Conservation (phyloP, 2,113 vertebrate genomes). For the Phodopus roborovskii region DNA sequence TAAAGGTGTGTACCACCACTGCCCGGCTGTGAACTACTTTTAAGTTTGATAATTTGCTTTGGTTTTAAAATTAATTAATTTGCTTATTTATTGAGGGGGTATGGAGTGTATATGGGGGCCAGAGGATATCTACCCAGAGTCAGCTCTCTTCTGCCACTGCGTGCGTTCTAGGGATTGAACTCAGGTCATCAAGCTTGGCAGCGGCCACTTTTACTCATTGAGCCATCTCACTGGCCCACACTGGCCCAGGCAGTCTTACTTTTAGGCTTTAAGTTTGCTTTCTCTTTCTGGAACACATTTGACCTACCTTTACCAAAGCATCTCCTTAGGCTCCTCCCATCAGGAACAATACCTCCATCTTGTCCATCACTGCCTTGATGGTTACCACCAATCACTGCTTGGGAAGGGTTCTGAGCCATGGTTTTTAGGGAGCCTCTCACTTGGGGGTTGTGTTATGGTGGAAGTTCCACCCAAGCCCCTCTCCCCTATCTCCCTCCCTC, state of each 20-base stretch:
- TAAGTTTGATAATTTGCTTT: background rate
- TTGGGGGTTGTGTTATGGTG: background rate
- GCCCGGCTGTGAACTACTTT: background rate
- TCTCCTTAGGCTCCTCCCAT: rapidly evolving
- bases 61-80: background rate
- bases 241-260: background rate
- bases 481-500: too few species aligned
- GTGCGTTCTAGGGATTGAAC: background rate
- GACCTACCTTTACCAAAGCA: background rate
- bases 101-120: background rate
- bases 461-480: too few species aligned
- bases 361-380: background rate
- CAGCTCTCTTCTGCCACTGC: background rate
- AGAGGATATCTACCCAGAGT: background rate
- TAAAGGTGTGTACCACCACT: too few species aligned
- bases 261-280: background rate
- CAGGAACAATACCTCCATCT: background rate
- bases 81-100: background rate
- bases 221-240: background rate
- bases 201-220: background rate
- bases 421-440: background rate
- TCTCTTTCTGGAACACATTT: background rate
- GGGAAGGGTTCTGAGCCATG: too few species aligned
- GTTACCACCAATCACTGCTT: too few species aligned
- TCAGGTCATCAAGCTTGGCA: background rate